Conservation (phyloP, 2,888 invertebrate species). For the Ischnura elegans region DNA sequence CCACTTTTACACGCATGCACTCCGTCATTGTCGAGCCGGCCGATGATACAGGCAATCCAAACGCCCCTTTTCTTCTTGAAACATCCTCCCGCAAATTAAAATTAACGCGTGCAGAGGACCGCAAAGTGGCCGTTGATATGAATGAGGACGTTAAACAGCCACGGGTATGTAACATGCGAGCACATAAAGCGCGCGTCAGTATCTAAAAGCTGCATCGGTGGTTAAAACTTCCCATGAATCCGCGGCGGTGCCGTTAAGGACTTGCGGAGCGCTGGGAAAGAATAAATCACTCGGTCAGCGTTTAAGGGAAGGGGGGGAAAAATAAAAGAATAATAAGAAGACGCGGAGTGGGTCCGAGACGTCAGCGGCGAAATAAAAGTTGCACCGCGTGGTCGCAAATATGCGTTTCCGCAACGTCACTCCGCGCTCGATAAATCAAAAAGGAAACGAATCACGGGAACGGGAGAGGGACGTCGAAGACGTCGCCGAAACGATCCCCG, state of each 20-base stretch:
- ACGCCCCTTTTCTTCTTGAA: not conserved
- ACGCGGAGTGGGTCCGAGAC: not conserved
- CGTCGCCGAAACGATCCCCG: not conserved
- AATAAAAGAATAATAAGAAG: too few relatives aligned
- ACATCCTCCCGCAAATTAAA: not conserved
- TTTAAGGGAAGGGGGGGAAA: not conserved
- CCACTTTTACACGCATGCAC: not conserved
- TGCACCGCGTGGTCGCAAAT: not conserved
- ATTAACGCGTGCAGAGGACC: not conserved
- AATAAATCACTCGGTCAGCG: slow-evolving; percentile 24
- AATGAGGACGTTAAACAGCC: not conserved
- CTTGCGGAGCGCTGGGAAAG: not conserved
- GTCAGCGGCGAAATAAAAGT: slow-evolving; percentile 1
- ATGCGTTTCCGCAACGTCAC: not conserved
- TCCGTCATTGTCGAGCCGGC: not conserved
- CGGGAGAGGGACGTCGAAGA: not conserved
- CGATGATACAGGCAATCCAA: not conserved
- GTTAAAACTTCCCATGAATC: not conserved
- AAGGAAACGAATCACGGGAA: not conserved
- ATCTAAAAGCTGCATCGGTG: slow-evolving; percentile 19
- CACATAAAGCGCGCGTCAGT: not conserved
- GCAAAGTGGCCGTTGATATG: not conserved
- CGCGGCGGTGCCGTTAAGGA: slow-evolving; percentile 4
- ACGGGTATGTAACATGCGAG: not conserved
- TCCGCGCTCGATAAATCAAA: not conserved